Conservation (phyloP, 1,140 invertebrate species). For the Rhyacophila brunnea region DNA sequence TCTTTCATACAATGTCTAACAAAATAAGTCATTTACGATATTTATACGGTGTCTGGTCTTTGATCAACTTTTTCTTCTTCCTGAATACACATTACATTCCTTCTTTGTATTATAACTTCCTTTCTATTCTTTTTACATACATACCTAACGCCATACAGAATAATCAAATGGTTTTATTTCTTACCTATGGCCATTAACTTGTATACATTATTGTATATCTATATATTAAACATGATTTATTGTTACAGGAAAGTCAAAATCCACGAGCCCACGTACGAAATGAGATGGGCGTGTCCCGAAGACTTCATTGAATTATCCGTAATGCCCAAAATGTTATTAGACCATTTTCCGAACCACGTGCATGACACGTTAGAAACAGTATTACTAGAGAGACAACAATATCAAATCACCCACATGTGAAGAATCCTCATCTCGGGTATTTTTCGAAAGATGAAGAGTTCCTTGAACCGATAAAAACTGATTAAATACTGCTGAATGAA, state of each 20-base stretch:
- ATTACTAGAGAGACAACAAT: conserved; percentile 54
- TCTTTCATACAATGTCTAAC: too few relatives aligned
- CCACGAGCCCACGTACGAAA: conserved; percentile 64
- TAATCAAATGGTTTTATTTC: too few relatives aligned
- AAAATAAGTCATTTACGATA: too few relatives aligned
- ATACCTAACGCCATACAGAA: too few relatives aligned
- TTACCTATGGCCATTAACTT: too few relatives aligned
- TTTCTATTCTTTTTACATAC: too few relatives aligned
- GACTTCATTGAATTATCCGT: conserved; percentile 73
- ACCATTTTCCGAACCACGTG: conserved; percentile 73
- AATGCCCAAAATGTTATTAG: conserved; percentile 74
- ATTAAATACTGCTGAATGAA: not conserved
- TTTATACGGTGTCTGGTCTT: too few relatives aligned
- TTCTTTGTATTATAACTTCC: too few relatives aligned
- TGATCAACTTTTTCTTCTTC: too few relatives aligned
- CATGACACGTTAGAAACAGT: conserved; percentile 64
- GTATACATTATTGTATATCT: too few relatives aligned
- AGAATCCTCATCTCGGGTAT: conserved; percentile 24
- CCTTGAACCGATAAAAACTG: conserved; percentile 1
- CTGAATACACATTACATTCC: too few relatives aligned
- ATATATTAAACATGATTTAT: conserved; percentile 9
- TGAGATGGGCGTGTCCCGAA: conserved; percentile 73
- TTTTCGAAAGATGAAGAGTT: not conserved
- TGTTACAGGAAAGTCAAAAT: conserved; percentile 57
- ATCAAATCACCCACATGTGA: conserved; percentile 47